Conservation (phyloP, 1,140 invertebrate species). For the Hyles vespertilio region DNA sequence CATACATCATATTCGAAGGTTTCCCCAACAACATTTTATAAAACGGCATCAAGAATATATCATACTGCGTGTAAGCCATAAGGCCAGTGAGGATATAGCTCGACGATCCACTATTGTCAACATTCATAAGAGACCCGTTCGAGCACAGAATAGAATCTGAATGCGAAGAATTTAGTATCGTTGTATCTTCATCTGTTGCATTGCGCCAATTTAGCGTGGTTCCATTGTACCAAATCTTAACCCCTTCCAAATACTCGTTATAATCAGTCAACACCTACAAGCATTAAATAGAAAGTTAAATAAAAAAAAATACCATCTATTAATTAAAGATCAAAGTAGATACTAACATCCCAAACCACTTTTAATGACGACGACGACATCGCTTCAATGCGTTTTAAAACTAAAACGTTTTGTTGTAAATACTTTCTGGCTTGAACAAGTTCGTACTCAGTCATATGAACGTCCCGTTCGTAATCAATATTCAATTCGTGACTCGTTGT, state of each 20-base stretch:
- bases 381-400: slow-evolving; percentile 85
- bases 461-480: slow-evolving; percentile 72
- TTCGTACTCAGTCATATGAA: slow-evolving; percentile 85
- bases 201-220: slow-evolving; percentile 64
- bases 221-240: slow-evolving; percentile 90
- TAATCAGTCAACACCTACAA: slow-evolving; percentile 72
- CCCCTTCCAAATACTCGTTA: slow-evolving; percentile 87
- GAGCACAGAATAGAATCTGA: slow-evolving; percentile 44
- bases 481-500: slow-evolving; percentile 45
- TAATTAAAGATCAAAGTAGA: slow-evolving; percentile 18
- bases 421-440: slow-evolving; percentile 86
- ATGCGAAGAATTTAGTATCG: slow-evolving; percentile 44
- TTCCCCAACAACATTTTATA: slow-evolving; percentile 86
- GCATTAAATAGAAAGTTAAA: slow-evolving; percentile 8
- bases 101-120: slow-evolving; percentile 79
- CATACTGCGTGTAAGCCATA: slow-evolving; percentile 82
- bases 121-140: slow-evolving; percentile 78
- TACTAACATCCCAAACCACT: slow-evolving; percentile 89
- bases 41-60: slow-evolving; percentile 87
- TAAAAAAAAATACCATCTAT: background rate
- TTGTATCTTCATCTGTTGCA: slow-evolving; percentile 45
- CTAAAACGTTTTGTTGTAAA: slow-evolving; percentile 88
- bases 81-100: slow-evolving; percentile 79
- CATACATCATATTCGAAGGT: slow-evolving; percentile 84
- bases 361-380: slow-evolving; percentile 88